phyloP scores from a whole-genome alignment of 2,797 vertebrate species.

The Paedocypris micromegethes region DNA sequence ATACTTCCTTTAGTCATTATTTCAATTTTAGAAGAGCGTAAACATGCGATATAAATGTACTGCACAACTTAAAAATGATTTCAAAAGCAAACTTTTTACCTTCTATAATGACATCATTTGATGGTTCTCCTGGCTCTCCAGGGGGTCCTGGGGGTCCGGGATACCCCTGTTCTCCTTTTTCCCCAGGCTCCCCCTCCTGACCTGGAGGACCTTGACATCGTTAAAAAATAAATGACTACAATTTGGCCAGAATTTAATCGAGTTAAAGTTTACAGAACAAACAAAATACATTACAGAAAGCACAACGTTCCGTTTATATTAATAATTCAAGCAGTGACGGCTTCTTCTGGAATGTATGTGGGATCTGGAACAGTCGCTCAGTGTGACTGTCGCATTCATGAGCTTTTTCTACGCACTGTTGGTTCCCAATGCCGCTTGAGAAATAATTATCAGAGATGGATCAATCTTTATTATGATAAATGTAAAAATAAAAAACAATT shows the following conservation, averaged over 20 bases:
- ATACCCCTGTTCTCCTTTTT: slow-evolving; percentile 55
- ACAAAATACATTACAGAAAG: no score
- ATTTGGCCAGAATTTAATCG: neutral
- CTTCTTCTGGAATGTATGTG: slow-evolving; percentile 3
- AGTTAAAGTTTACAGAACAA: no score
- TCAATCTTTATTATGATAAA: no score
- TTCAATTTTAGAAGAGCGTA: neutral
- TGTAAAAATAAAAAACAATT: no score
- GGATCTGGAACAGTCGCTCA: slow-evolving; percentile 5
- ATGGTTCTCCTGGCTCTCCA: slow-evolving; percentile 76
- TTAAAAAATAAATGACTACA: slow-evolving; percentile 1
- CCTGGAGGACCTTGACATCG: slow-evolving; percentile 56
- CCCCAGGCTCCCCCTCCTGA: slow-evolving; percentile 64
- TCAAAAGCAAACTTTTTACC: slow-evolving; percentile 56
- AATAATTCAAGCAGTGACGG: slow-evolving; percentile 14
- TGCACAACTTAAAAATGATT: neutral
- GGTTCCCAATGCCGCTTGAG: no score
- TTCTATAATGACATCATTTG: slow-evolving; percentile 76
- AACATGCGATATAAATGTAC: neutral
- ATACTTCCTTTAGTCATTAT: neutral
- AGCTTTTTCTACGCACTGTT: neutral
- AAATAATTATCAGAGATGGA: no score
- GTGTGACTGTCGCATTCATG: slow-evolving; percentile 10
- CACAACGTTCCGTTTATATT: no score
- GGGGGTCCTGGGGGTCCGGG: slow-evolving; percentile 77